A percentile compares a stretch with the other conserved stretches of the same genome.
phyloP scores from a whole-genome alignment of 2,888 invertebrate genomes.

The Apoderus coryli region DNA sequence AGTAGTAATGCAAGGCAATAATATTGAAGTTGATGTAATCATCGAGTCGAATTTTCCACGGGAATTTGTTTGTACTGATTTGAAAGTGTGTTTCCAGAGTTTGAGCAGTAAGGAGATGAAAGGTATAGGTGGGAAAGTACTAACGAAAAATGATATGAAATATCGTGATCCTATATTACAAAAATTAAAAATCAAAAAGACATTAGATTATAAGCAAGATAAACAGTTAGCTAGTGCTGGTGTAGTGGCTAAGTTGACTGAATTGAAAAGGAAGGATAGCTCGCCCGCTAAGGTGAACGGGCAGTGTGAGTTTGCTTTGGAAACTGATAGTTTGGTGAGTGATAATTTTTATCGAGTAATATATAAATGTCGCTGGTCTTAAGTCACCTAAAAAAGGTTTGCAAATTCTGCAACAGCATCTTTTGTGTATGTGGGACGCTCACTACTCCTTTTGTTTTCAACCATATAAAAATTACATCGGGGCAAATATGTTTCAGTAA shows the following conservation, averaged over 20 bases:
- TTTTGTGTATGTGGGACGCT: too few relatives aligned
- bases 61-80: constrained; percentile 46
- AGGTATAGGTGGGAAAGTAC: constrained; percentile 34
- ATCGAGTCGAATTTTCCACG: constrained; percentile 48
- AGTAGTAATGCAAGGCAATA: constrained; percentile 42
- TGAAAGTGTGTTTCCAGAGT: constrained; percentile 41
- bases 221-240: constrained; percentile 60
- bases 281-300: constrained; percentile 20
- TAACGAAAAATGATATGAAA: constrained; percentile 41
- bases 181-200: constrained; percentile 49
- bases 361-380: too few relatives aligned
- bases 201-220: constrained; percentile 69
- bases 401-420: too few relatives aligned
- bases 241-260: constrained; percentile 49
- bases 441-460: too few relatives aligned
- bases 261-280: constrained; percentile 54
- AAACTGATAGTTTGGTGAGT: constrained; percentile 26
- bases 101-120: constrained; percentile 21
- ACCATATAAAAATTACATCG: too few relatives aligned
- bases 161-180: constrained; percentile 43
- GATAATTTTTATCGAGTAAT: too few relatives aligned
- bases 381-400: too few relatives aligned
- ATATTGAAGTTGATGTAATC: constrained; percentile 39
- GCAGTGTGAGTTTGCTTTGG: constrained; percentile 24
- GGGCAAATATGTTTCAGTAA: too few relatives aligned